A percentile compares a stretch with the other conserved stretches of the same genome.
Evolutionary conservation across 2,113 vertebrate species (phyloP).

Genomic region (Psittacara wagleri): DNA sequence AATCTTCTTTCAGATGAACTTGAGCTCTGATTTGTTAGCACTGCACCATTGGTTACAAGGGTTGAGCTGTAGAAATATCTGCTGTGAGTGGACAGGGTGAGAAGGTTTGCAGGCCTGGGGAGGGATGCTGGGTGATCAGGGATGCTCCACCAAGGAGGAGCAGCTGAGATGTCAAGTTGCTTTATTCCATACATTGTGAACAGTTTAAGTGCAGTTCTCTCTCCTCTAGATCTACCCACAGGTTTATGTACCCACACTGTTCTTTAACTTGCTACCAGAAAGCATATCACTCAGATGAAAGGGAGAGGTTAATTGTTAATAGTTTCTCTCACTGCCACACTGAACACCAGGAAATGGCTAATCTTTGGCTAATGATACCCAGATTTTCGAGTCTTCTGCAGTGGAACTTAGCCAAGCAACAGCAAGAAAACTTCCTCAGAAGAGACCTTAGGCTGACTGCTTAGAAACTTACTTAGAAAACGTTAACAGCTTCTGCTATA

Average conservation of each 20-base stretch:
- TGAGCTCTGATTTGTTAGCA: neutral
- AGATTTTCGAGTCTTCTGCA: neutral
- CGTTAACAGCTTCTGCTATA: neutral
- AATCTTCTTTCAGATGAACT: neutral
- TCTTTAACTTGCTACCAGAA: neutral
- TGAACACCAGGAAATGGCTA: neutral
- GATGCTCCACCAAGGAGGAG: neutral
- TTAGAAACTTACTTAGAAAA: neutral
- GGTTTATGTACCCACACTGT: neutral
- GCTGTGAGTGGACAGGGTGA: neutral
- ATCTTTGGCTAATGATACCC: neutral
- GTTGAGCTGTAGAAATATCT: neutral
- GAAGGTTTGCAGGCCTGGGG: neutral
- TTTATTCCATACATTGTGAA: neutral
- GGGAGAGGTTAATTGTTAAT: neutral
- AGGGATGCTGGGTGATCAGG: neutral
- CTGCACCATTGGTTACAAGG: neutral
- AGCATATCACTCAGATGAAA: neutral
- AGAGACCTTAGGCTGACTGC: neutral
- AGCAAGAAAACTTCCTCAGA: fast-evolving
- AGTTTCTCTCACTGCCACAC: neutral
- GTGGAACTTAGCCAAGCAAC: neutral
- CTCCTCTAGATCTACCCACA: neutral
- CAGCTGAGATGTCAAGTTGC: neutral
- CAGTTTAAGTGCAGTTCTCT: neutral